These are phyloP conservation scores for Heterotis niloticus DNA, from an alignment of 2,113 vertebrate genomes.

Conservation along the genomic window DNA sequence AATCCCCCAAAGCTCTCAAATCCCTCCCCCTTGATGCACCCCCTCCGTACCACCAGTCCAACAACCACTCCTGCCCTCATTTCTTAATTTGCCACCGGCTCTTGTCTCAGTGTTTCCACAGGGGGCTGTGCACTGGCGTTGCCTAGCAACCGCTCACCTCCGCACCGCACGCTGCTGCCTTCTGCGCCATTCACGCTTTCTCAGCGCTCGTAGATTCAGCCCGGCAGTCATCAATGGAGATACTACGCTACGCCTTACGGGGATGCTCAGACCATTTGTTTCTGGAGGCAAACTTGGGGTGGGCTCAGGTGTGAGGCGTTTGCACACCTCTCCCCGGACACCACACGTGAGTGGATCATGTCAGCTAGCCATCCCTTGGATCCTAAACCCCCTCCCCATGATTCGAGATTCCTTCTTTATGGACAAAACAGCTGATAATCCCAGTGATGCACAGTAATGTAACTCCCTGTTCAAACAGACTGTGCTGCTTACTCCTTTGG, in stretches of 20 bases:
- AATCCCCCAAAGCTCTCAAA: background rate
- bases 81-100: background rate
- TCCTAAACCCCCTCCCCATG: background rate
- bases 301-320: background rate
- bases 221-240: background rate
- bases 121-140: background rate
- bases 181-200: background rate
- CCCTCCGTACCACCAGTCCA: conserved; percentile 1
- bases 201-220: background rate
- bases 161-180: background rate
- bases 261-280: background rate
- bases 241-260: background rate
- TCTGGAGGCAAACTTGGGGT: background rate
- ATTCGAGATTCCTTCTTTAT: background rate
- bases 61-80: background rate
- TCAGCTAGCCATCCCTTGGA: background rate
- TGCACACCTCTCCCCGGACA: background rate
- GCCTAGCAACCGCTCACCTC: conserved; percentile 4
- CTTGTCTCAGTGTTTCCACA: background rate
- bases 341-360: no score
- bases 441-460: background rate
- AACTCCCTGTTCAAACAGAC: background rate
- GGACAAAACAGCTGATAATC: background rate
- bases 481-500: background rate
- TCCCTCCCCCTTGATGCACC: background rate